Conservation (phyloP, 2,113 vertebrate species). For the Indri indri region DNA sequence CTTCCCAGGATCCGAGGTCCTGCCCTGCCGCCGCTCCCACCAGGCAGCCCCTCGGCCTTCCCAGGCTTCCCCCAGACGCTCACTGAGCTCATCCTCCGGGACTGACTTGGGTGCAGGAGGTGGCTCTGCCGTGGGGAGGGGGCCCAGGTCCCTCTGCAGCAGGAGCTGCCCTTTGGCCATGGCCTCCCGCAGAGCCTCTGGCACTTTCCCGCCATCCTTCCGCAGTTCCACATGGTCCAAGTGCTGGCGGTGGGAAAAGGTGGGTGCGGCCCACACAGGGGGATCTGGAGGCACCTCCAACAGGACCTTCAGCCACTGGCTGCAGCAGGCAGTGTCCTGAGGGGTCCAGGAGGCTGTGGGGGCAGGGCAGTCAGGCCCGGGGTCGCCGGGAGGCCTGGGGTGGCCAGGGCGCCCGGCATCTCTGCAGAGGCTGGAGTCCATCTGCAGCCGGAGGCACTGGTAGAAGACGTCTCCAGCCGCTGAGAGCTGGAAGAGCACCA, state of each 20-base stretch:
- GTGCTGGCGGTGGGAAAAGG: conserved; percentile 69
- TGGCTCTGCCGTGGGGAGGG: background rate
- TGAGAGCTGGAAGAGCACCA: conserved; percentile 89
- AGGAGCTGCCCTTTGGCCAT: conserved; percentile 81
- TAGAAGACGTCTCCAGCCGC: conserved; percentile 91
- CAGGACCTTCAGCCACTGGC: conserved; percentile 78
- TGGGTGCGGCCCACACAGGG: background rate
- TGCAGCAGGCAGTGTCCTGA: conserved; percentile 44
- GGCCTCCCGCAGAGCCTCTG: background rate
- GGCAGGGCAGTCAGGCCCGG: accelerated
- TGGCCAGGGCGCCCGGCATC: accelerated
- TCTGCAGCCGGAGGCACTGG: conserved; percentile 80
- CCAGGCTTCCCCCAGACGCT: conserved; percentile 88
- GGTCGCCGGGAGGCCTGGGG: accelerated
- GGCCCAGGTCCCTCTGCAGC: conserved; percentile 31
- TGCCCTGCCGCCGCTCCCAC: conserved; percentile 86
- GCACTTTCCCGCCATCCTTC: accelerated
- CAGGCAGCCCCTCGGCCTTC: conserved; percentile 79
- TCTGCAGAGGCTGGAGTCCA: accelerated
- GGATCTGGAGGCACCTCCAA: background rate
- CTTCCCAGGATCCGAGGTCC: conserved; percentile 51
- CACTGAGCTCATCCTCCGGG: conserved; percentile 83
- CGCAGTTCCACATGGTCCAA: background rate
- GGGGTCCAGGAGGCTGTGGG: conserved; percentile 36
- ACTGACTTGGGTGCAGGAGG: conserved; percentile 35